These are phyloP conservation scores for Pammene aurita DNA, from an alignment of 2,888 invertebrate species.

Conservation along the genomic window DNA sequence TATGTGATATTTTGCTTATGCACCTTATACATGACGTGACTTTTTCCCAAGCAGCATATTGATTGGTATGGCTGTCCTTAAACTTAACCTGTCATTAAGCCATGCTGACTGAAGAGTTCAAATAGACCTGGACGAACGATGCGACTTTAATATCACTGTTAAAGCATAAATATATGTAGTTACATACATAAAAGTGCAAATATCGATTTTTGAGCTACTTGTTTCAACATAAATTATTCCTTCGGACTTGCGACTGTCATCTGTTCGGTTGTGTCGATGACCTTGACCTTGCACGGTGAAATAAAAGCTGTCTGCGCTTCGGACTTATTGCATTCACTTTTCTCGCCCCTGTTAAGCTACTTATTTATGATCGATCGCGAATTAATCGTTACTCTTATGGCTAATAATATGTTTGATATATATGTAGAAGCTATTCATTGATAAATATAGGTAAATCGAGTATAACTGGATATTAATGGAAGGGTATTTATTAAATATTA, in stretches of 20 bases:
- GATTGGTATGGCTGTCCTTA: constrained; percentile 46
- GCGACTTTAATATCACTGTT: background rate
- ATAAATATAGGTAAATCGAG: no score
- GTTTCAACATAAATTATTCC: background rate
- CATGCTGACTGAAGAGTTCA: background rate
- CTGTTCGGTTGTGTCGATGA: background rate
- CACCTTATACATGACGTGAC: constrained; percentile 50
- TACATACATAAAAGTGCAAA: background rate
- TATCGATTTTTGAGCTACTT: background rate
- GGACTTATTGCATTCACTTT: background rate
- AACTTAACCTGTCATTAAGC: constrained; percentile 36
- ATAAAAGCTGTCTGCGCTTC: background rate
- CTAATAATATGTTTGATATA: no score
- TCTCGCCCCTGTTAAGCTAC: background rate
- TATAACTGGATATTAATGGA: no score
- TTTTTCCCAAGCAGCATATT: constrained; percentile 50
- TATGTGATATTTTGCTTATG: no score
- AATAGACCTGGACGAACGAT: constrained; percentile 5
- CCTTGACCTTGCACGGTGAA: constrained; percentile 2
- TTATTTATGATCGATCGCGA: no score
- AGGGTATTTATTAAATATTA: no score
- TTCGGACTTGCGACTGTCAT: background rate
- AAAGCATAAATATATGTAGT: background rate
- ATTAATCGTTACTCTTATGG: no score
- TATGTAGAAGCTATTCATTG: no score